Base-by-base conservation (phyloP, 2,888 invertebrate genomes). In the Clunio marinus region DNA sequence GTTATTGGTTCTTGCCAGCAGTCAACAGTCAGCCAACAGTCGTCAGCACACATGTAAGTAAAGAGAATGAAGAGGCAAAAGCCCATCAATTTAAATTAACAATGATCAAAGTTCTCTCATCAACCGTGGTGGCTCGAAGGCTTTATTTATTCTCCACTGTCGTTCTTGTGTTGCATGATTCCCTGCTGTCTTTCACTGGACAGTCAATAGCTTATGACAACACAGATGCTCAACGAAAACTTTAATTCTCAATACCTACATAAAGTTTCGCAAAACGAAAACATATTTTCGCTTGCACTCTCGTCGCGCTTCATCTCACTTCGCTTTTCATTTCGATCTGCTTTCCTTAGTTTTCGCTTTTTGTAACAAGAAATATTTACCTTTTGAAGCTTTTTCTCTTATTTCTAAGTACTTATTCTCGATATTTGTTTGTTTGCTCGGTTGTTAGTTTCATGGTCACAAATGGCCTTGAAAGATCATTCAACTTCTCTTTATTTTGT, bases 71-170 rank as follows among this genome's bases (percentile, higher is more conserved):
- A 22, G 66, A 32, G 32, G 46, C 45, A 37, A 63, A 25, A 46
- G 22, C 25, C 35, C 63, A 63, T 63, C 63, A 63, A 63, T 63
- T 63, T 63, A 46, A 63, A 46, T 63, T 51, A 55, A 55, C 66
- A 66, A 66, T 55, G 51, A 66, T 66, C 63, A 65, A 41, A 60
- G 41, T 41, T 60, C 28, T 60, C 60, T 57, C 57, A 57, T 20
- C 60, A 37, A 37, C 37, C 1, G n/a, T 37, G 60, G 60, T 60
- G 60, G 41, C 45, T 63, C 57, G 27, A 27, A 57, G 25, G 25
- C 57, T 57, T 57, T 57, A 27, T 51, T 51, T 51, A 51, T 57
- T 27, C 57, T 57, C 13, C 17, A 51, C 17, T 51, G 51, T 15
- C 41, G 32, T 32, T 32, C n/a, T n/a, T 41, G 41, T 13, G 10